phyloP scores from a whole-genome alignment of 2,113 vertebrate species.

The Scytalopus superciliaris region DNA sequence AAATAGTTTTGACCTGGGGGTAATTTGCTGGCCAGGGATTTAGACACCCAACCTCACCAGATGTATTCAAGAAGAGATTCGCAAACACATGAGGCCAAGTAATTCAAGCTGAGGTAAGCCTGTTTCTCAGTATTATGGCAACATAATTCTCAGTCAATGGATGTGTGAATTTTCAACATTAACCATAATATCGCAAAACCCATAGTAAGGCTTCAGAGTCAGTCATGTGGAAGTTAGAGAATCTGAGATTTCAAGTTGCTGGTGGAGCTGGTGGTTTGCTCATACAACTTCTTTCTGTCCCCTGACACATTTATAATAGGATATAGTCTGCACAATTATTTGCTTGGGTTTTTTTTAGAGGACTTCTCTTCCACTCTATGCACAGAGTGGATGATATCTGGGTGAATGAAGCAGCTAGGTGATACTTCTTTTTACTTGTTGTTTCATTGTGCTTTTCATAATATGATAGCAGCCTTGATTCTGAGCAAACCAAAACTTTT shows the following conservation, averaged over 20 bases:
- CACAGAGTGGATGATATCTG: neutral
- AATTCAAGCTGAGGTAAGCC: neutral
- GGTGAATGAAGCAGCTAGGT: neutral
- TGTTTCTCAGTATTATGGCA: neutral
- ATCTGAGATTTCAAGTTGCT: neutral
- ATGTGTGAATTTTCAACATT: neutral
- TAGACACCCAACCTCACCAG: neutral
- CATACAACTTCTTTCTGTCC: neutral
- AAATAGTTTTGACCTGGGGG: neutral
- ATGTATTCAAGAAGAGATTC: neutral
- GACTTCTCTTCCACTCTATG: neutral
- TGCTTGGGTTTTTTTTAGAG: neutral
- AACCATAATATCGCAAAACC: neutral
- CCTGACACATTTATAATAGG: neutral
- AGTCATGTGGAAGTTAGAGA: neutral
- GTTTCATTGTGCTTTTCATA: neutral
- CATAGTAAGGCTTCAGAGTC: neutral
- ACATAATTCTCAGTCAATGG: neutral
- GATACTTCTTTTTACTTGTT: neutral
- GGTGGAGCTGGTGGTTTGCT: neutral
- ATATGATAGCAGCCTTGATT: neutral
- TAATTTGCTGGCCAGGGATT: neutral
- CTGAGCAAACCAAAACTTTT: neutral
- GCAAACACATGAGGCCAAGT: neutral
- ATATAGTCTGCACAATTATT: neutral